These are phyloP conservation scores for Vanessa atalanta DNA, from an alignment of 1,140 invertebrate species.

Conservation along the genomic window DNA sequence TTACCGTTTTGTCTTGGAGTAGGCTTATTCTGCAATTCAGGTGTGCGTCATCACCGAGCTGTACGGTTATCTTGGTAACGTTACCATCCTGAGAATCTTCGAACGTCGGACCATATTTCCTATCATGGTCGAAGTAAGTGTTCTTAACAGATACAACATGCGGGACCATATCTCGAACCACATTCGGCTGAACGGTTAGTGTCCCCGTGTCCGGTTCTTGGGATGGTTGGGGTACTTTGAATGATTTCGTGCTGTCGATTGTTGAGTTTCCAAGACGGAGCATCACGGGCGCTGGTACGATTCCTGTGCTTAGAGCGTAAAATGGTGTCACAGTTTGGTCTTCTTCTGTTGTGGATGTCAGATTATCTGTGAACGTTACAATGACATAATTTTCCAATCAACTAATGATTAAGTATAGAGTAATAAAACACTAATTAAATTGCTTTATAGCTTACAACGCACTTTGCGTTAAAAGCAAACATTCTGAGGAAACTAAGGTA, in stretches of 20 bases:
- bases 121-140: slow-evolving; percentile 82
- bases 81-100: slow-evolving; percentile 83
- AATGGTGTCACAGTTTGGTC: slow-evolving; percentile 66
- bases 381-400: background rate
- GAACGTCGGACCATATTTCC: slow-evolving; percentile 86
- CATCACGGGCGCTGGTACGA: slow-evolving; percentile 68
- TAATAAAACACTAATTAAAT: too few relatives aligned
- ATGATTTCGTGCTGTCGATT: slow-evolving; percentile 75
- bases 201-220: slow-evolving; percentile 42
- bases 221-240: slow-evolving; percentile 73
- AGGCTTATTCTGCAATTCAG: slow-evolving; percentile 91
- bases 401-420: too few relatives aligned
- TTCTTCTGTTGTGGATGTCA: slow-evolving; percentile 55
- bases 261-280: slow-evolving; percentile 75
- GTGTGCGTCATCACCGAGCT: slow-evolving; percentile 88
- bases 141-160: slow-evolving; percentile 70
- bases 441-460: too few relatives aligned
- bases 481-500: too few relatives aligned
- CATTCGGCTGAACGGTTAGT: slow-evolving; percentile 33
- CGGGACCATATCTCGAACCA: slow-evolving; percentile 55
- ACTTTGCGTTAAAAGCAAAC: too few relatives aligned
- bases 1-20: slow-evolving; percentile 92
- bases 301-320: slow-evolving; percentile 66
- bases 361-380: slow-evolving; percentile 50
- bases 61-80: slow-evolving; percentile 88